Evolutionary conservation across 2,113 vertebrate genomes (phyloP).

Genomic region (Lanius collurio): DNA sequence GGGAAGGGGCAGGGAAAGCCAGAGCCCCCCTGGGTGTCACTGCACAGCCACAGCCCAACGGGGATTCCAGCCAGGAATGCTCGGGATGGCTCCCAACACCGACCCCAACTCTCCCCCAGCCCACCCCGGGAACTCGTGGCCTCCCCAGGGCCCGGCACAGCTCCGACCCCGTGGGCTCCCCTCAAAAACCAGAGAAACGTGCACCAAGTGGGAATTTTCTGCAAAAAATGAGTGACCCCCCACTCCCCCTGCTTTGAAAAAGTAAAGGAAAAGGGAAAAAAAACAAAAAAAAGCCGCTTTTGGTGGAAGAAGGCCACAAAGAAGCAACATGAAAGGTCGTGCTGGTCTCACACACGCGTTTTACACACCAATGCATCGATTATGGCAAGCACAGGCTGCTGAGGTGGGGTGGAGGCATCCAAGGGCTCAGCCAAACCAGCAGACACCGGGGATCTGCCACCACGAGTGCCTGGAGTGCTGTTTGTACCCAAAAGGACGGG

Average conservation of each 20-base stretch:
- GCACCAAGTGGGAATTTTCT: background rate
- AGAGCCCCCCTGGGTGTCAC: background rate
- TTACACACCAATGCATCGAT: background rate
- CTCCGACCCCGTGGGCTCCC: background rate
- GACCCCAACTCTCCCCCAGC: background rate
- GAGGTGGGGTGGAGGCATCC: background rate
- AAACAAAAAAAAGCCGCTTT: background rate
- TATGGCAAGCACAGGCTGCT: background rate
- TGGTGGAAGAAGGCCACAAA: background rate
- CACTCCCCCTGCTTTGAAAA: fast-evolving
- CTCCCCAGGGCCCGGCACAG: background rate
- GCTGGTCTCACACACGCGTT: background rate
- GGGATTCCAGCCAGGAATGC: background rate
- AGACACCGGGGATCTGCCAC: background rate
- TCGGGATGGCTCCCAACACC: background rate
- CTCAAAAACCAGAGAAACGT: background rate
- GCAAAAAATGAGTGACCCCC: background rate
- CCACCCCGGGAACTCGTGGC: background rate
- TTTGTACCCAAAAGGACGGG: fast-evolving
- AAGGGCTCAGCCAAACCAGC: background rate
- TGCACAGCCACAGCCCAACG: background rate
- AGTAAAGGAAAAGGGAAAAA: background rate
- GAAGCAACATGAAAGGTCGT: background rate
- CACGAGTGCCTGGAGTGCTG: background rate
- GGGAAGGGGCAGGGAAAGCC: background rate